Conservation (phyloP, 2,888 invertebrate genomes). For the Rotaria magnacalcarata region DNA sequence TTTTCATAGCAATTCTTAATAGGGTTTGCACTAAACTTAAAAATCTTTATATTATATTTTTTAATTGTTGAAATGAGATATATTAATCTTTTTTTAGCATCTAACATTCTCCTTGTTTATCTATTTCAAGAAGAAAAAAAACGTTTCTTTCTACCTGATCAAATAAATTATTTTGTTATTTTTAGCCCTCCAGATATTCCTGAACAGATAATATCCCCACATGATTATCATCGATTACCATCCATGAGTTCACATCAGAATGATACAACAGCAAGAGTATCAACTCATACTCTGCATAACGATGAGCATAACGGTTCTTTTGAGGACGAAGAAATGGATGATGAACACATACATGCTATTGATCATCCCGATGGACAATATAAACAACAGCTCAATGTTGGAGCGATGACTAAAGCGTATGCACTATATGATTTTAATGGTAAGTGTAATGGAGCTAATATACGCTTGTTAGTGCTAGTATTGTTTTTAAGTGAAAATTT, state of each 20-base stretch:
- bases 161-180: neutral
- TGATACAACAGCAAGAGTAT: neutral
- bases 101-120: neutral
- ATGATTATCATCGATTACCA: slow-evolving; percentile 24
- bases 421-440: slow-evolving; percentile 20
- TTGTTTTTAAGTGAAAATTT: no score
- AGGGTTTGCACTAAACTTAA: neutral
- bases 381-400: neutral
- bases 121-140: no score
- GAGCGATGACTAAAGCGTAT: slow-evolving; percentile 7
- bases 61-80: neutral
- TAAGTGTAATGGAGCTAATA: neutral
- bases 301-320: slow-evolving; percentile 25
- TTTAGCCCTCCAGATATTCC: slow-evolving; percentile 24
- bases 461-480: no score
- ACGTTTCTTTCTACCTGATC: no score
- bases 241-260: neutral
- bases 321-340: slow-evolving; percentile 2
- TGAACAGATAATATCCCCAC: neutral
- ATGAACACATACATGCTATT: neutral
- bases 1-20: neutral
- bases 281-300: neutral
- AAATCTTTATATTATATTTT: neutral
- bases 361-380: neutral
- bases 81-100: neutral